Evolutionary conservation across 2,797 vertebrate species (phyloP), one percentile per base, ranked within the genome.

Genomic region (Bryconaethiops microstoma): DNA sequence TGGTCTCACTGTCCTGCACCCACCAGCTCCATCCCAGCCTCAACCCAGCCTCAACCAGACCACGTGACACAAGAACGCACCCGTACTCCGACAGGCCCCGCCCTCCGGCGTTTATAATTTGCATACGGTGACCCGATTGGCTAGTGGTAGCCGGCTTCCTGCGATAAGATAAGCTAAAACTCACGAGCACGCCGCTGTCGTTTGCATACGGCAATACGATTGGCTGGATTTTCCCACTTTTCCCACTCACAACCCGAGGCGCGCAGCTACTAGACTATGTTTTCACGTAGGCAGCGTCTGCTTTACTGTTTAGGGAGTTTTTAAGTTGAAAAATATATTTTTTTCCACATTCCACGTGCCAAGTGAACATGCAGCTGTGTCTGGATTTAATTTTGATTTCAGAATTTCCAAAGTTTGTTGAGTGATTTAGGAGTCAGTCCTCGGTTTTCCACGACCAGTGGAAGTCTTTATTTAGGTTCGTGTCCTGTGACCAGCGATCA

Each of bases 391-490:
- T 54, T 42, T 4, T 74, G 39, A 35, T 59, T 48, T 16, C 2
- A 59, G 55, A 29, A n/a, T 8, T 76, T 55, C 7, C 80, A 57
- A 72, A 57, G 68, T 35, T 77, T 40, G 63, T 17, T 17, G 67
- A 57, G 16, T 64, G 68, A 70, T 23, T 55, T 71, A 65, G 64
- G 67, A 45, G 21, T 23, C 64, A 40, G 4, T 2, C 6, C 8
- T 16, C 17, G 19, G 19, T 63, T 82, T 82, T 64, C 71, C 76
- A 78, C 60, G 17, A 9, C 21, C 25, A 63, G 17, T 16, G 29
- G 2, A 6, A 7, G 39, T 67, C 50, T 52, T 59, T 77, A 72
- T 78, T 74, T 78, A 82, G 69, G 40, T 48, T 14, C 64, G 2
- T 19, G 42, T 59, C 23, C 29, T 50, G 75, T 69, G 45, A 42